Evolutionary conservation across 1,140 invertebrate genomes (phyloP).

Genomic region (Drosophila nasuta): DNA sequence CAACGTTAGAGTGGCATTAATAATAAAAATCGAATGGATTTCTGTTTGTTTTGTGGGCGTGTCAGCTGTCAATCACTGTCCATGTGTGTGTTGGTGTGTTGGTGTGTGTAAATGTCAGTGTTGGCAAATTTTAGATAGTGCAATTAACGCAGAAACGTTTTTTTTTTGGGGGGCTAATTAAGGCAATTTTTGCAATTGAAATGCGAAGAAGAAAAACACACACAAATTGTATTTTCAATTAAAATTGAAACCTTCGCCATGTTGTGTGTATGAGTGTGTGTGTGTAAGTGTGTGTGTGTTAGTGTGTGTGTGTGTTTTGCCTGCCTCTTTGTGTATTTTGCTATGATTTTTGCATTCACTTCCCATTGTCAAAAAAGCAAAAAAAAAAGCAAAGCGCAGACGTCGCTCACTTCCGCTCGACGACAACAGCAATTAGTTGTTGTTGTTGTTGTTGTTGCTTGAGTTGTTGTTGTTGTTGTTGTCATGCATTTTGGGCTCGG

Average conservation of each 20-base stretch:
- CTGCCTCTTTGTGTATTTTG: constrained; percentile 28
- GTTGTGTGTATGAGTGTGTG: neutral
- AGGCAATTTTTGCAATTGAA: constrained; percentile 74
- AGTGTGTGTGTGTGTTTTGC: constrained; percentile 13
- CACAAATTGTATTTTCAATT: constrained; percentile 51
- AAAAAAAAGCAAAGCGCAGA: constrained; percentile 58
- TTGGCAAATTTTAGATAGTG: constrained; percentile 61
- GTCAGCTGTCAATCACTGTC: constrained; percentile 21
- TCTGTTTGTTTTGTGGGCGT: constrained; percentile 22
- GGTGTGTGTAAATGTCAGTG: constrained; percentile 1
- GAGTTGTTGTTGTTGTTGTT: constrained; percentile 9
- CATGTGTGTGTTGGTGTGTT: neutral
- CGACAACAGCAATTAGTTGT: constrained; percentile 42
- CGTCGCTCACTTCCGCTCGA: constrained; percentile 73
- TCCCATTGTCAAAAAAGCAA: constrained; percentile 63
- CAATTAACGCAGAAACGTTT: constrained; percentile 61
- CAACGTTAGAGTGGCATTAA: neutral
- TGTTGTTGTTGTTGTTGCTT: neutral
- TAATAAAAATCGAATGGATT: neutral
- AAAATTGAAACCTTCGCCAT: constrained; percentile 65
- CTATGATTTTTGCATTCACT: constrained; percentile 72
- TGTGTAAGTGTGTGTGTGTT: neutral
- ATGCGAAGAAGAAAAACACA: constrained; percentile 7
- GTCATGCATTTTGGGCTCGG: constrained; percentile 35
- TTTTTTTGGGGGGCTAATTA: constrained; percentile 56